Evolutionary conservation across 2,797 vertebrate genomes (phyloP).

Genomic region (Tauraco hartlaubi): DNA sequence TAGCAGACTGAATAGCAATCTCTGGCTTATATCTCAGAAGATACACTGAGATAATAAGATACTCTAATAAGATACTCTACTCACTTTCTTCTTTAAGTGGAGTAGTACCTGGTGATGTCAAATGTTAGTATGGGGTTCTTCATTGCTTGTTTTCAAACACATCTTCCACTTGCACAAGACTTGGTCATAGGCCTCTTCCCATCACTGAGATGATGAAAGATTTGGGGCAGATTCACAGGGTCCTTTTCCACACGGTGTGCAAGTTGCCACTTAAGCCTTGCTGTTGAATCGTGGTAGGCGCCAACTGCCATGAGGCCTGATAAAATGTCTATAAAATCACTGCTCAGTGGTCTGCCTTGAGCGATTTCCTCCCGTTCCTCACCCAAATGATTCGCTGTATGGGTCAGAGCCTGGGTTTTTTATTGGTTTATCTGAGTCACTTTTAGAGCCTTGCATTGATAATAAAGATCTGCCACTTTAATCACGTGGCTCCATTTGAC

Average conservation of each 20-base stretch:
- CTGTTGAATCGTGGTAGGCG: not conserved
- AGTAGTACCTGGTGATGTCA: not conserved
- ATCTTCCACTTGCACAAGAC: not conserved
- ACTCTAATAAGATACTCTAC: not conserved
- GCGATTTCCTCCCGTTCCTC: not conserved
- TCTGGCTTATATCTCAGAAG: not conserved
- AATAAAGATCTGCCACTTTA: not conserved
- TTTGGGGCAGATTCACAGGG: not conserved
- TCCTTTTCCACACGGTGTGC: not conserved
- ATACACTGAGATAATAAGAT: not conserved
- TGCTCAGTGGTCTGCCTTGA: not conserved
- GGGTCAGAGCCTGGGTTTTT: not conserved
- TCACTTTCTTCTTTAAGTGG: not conserved
- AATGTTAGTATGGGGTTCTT: not conserved
- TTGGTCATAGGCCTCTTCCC: not conserved
- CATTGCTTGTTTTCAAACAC: not conserved
- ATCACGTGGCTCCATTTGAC: not conserved
- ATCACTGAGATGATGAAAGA: not conserved
- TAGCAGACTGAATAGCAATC: not conserved
- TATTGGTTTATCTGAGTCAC: not conserved
- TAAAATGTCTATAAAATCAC: not conserved
- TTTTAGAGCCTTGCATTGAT: not conserved
- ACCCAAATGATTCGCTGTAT: not conserved
- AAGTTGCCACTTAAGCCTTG: not conserved
- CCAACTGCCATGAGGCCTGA: accelerated